Percentiles rank a stretch among this genome's conserved stretches.
These are phyloP conservation scores for Heliothis virescens DNA, from an alignment of 1,140 invertebrate genomes.

Conservation along the genomic window DNA sequence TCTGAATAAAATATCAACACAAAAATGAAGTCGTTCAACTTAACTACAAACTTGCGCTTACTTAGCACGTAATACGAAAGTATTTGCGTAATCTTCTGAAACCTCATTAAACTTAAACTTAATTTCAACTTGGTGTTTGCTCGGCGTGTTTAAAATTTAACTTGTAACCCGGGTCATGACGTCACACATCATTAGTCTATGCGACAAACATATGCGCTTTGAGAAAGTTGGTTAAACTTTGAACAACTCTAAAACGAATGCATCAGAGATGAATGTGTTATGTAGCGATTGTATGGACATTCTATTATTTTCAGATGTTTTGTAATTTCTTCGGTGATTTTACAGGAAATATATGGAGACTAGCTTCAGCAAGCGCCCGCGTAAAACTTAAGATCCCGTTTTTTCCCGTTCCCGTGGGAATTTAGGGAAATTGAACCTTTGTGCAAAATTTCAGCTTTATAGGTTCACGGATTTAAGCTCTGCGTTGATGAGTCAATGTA, in stretches of 20 bases:
- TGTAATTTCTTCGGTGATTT: no score
- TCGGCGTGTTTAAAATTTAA: constrained; percentile 51
- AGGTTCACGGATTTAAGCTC: no score
- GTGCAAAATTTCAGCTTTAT: no score
- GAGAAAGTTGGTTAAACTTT: constrained; percentile 52
- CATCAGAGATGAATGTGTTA: constrained; percentile 21
- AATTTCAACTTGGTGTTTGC: constrained; percentile 52
- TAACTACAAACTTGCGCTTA: constrained; percentile 20
- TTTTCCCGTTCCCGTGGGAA: no score
- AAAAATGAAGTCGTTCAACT: not conserved
- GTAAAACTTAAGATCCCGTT: no score
- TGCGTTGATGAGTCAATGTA: no score
- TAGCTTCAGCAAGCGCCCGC: no score
- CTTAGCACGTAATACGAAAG: constrained; percentile 31
- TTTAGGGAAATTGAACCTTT: no score
- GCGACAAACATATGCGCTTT: constrained; percentile 32
- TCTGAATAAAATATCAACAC: constrained; percentile 11
- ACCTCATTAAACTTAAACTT: constrained; percentile 55
- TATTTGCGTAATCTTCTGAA: constrained; percentile 30
- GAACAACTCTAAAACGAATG: constrained; percentile 50
- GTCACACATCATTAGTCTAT: constrained; percentile 58
- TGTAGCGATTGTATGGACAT: constrained; percentile 23
- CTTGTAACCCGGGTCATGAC: constrained; percentile 42
- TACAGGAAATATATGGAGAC: no score
- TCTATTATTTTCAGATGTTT: not conserved